Base-by-base conservation (phyloP, 1,140 invertebrate species). In the Lepidotrigona ventralis region DNA sequence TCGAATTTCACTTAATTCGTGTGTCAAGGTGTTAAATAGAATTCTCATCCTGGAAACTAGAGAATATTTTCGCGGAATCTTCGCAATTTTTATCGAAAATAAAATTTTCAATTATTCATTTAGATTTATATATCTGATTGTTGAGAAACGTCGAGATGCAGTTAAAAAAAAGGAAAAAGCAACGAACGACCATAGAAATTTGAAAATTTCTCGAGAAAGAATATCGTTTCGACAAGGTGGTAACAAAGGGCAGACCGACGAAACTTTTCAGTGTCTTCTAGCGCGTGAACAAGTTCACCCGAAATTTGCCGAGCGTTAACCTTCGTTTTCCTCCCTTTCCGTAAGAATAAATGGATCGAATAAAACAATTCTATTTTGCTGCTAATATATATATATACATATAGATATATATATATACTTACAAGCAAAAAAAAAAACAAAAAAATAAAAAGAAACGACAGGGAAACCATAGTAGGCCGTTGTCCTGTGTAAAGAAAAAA, bases 401-500 rank as follows among this genome's bases (percentile, higher is more conserved):
- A 39, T 39, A 39, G 0, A 5, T 39, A 39, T 39, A 39, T 39
- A 39, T 60, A 23, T 60, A 60, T 64, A 80, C 14, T 64, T 26
- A 54, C 23, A 51, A 66, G 51, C 23, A 33, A 29, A 66, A 17
- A 29, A 29, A 66, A 9, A 66, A 58, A 9, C n/a, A n/a, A n/a
- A n/a, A n/a, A n/a, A n/a, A n/a, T n/a, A n/a, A 9, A 58, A n/a
- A 23, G 8, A 78, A 53, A 33, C 51, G 29, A 78, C 21, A 70
- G 54, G 26, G 21, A 46, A 69, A 58, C 66, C 29, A 29, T 81
- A 5, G 14, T 46, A 56, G 46, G 29, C 74, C 73, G 74, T 82
- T 82, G 81, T 83, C 23, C 64, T 63, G 68, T 53, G 58, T 83
- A 71, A 78, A 73, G 51, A 29, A 29, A 54, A 54, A 26, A 15